phyloP scores from a whole-genome alignment of 2,888 invertebrate genomes.

The Trichopria drosophilae region DNA sequence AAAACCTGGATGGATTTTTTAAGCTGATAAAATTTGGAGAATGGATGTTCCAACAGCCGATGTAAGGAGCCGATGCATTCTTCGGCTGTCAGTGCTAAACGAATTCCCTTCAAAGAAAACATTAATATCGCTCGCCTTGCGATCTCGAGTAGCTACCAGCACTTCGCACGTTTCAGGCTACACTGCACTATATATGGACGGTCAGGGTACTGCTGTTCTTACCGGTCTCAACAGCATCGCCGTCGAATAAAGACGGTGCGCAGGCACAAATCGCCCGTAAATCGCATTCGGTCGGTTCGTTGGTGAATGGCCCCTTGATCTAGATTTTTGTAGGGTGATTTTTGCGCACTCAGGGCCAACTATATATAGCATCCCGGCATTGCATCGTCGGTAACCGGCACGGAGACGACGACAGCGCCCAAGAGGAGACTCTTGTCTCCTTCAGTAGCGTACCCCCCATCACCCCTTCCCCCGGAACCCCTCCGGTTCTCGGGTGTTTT shows the following conservation, averaged over 20 bases:
- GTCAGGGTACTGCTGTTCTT: neutral
- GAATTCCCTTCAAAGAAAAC: too few species aligned
- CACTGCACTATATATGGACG: constrained; percentile 38
- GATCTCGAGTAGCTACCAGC: too few species aligned
- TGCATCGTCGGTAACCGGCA: too few species aligned
- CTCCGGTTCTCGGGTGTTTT: too few species aligned
- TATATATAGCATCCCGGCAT: constrained; percentile 44
- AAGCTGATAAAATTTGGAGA: too few species aligned
- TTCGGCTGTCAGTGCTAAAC: too few species aligned
- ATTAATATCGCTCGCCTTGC: too few species aligned
- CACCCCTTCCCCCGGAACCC: too few species aligned
- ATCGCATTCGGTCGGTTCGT: constrained; percentile 33
- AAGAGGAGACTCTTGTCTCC: constrained; percentile 13
- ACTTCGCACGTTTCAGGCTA: constrained; percentile 21
- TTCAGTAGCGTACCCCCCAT: neutral
- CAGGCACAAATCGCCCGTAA: constrained; percentile 2
- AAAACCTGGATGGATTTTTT: too few species aligned
- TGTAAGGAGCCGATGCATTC: too few species aligned
- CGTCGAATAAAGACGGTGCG: neutral
- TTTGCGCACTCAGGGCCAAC: constrained; percentile 47
- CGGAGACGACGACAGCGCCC: constrained; percentile 31
- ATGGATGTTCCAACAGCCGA: too few species aligned
- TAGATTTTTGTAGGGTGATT: constrained; percentile 49
- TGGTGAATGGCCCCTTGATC: constrained; percentile 51
- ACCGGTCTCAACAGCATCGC: neutral